Evolutionary conservation across 2,888 invertebrate species (phyloP).

Genomic region (Lasioglossum vierecki): DNA sequence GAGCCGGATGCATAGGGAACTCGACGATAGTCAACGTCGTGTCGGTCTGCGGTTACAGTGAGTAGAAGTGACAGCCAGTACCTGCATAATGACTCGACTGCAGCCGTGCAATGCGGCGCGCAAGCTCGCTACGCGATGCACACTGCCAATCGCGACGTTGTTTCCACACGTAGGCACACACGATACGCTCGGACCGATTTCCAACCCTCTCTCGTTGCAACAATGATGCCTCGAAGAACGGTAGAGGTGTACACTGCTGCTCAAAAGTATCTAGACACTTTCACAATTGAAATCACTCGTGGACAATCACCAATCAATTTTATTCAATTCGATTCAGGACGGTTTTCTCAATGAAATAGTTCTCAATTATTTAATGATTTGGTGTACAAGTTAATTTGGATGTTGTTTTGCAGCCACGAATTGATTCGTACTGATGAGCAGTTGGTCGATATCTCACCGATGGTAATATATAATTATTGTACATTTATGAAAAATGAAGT

Average conservation of each 20-base stretch:
- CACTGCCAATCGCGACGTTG: constrained; percentile 36
- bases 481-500: no score
- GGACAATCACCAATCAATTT: not conserved
- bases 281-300: not conserved
- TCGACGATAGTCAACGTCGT: constrained; percentile 69
- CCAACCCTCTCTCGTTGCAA: constrained; percentile 13
- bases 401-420: no score
- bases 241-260: not conserved
- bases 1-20: constrained; percentile 39
- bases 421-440: not conserved
- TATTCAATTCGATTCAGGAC: no score
- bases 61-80: constrained; percentile 73
- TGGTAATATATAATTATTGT: no score
- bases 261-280: not conserved
- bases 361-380: no score
- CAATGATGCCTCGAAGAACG: constrained; percentile 3
- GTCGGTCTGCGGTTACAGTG: constrained; percentile 69
- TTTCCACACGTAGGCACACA: constrained; percentile 36
- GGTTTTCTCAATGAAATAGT: no score
- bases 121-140: constrained; percentile 65
- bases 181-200: constrained; percentile 9
- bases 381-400: no score
- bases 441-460: no score
- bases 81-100: constrained; percentile 79
- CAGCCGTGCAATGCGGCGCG: constrained; percentile 75